Conservation (phyloP, 1,140 invertebrate genomes). For the Zaprionus taronus region DNA sequence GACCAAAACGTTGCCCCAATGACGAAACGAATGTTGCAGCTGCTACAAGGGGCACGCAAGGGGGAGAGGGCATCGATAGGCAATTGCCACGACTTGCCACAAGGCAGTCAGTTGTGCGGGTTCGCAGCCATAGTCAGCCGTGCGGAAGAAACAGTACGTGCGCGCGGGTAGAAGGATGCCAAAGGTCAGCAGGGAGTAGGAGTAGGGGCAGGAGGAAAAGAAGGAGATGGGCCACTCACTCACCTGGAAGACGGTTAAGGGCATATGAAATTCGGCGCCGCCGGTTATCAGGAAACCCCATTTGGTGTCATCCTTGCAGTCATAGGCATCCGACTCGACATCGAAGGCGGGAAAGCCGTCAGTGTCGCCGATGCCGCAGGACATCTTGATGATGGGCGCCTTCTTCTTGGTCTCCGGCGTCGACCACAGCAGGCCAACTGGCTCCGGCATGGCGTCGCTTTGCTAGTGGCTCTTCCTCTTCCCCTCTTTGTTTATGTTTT, state of each 20-base stretch:
- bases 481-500: conserved; percentile 43
- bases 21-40: conserved; percentile 60
- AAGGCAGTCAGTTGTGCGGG: conserved; percentile 6
- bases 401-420: conserved; percentile 73
- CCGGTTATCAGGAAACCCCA: conserved; percentile 95
- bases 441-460: conserved; percentile 59
- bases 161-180: background rate
- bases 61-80: background rate
- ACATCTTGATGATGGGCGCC: conserved; percentile 75
- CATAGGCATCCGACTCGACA: conserved; percentile 75
- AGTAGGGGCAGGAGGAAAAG: background rate
- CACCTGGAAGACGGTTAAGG: conserved; percentile 92
- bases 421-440: conserved; percentile 59
- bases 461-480: conserved; percentile 30
- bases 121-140: conserved; percentile 36
- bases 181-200: background rate
- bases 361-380: conserved; percentile 83
- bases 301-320: conserved; percentile 74
- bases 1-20: conserved; percentile 51
- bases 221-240: too few species aligned
- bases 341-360: conserved; percentile 82
- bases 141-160: conserved; percentile 14
- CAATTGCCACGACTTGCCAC: conserved; percentile 17
- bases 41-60: conserved; percentile 24
- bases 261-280: conserved; percentile 91